Evolutionary conservation across 2,797 vertebrate species (phyloP).

Genomic region (Coluber constrictor): DNA sequence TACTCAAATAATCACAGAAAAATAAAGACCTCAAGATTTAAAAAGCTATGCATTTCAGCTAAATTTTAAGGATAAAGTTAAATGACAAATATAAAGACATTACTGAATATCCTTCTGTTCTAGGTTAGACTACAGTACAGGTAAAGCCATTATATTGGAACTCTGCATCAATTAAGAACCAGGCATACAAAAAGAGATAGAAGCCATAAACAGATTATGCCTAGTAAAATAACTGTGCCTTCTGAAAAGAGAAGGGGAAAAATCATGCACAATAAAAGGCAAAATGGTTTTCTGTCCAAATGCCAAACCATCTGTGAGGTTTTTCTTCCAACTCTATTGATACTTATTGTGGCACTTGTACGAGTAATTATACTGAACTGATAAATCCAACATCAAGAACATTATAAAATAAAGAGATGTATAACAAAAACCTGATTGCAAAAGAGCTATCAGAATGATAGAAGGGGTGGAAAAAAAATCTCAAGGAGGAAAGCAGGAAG

Average conservation of each 20-base stretch:
- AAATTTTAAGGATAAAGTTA: neutral
- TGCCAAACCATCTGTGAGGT: conserved; percentile 22
- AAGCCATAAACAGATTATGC: conserved; percentile 8
- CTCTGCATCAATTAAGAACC: neutral
- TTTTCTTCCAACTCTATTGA: conserved; percentile 12
- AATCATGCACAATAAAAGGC: conserved; percentile 27
- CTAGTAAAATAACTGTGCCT: neutral
- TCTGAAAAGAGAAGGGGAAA: conserved; percentile 3
- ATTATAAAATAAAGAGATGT: conserved; percentile 18
- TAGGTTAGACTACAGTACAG: neutral
- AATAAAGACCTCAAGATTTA: neutral
- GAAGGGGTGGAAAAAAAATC: neutral
- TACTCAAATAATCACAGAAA: neutral
- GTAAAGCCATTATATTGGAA: neutral
- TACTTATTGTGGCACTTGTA: conserved; percentile 7
- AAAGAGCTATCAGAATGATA: neutral
- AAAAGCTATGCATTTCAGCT: neutral
- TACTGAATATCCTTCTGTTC: neutral
- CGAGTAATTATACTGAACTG: conserved; percentile 24
- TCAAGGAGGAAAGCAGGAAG: neutral
- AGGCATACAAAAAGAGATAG: neutral
- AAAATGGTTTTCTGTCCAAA: conserved; percentile 20
- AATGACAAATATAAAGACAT: neutral
- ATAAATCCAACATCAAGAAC: conserved; percentile 17
- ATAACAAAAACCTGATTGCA: conserved; percentile 29